Evolutionary conservation across 2,888 invertebrate species (phyloP), one percentile per base, ranked within the genome.

Genomic region (Galerucella calmariensis): DNA sequence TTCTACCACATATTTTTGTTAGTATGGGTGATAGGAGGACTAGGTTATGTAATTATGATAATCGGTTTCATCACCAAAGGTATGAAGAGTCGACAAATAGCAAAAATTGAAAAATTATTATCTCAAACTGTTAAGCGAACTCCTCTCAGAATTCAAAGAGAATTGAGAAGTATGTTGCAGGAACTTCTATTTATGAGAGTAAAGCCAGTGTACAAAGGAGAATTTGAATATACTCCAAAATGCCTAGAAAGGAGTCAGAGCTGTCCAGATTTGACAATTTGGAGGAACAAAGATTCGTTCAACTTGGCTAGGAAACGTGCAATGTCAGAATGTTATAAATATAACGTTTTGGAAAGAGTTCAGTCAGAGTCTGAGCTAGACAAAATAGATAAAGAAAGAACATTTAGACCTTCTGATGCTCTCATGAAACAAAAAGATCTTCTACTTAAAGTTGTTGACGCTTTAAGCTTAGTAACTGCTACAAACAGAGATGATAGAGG

Each of bases 31-130:
- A 95, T 96, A 75, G 96, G 96, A 83, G 97, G 97, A 0, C 90
- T 97, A 77, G 97, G 97, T 0, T 97, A 97, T 86, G 91, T 96
- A 62, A 92, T 96, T 35, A 97, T 97, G 97, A 92, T 96, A 63
- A 91, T 96, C 80, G 94, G 94, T 1, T 96, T 95, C 83, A 94
- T 96, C 79, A 93, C 95, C 0, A 91, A 92, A 74, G 94, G 93
- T 5, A 90, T 94, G 91, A 89, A 91, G 69, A 95, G 94, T 80
- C 94, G 95, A 84, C 90, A 92, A 81, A 90, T 96, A 70, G 91
- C 91, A 53, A 89, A 90, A 81, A 87, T 95, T 78, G 95, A 96
- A 85, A 94, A 94, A 82, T 93, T 94, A 84, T 88, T 96, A 71
- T 93, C 94, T 0, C 88, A 90, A 77, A 95, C 95, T 84, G 89